phyloP scores from a whole-genome alignment of 2,797 vertebrate species.

The Acanthiza pusilla region DNA sequence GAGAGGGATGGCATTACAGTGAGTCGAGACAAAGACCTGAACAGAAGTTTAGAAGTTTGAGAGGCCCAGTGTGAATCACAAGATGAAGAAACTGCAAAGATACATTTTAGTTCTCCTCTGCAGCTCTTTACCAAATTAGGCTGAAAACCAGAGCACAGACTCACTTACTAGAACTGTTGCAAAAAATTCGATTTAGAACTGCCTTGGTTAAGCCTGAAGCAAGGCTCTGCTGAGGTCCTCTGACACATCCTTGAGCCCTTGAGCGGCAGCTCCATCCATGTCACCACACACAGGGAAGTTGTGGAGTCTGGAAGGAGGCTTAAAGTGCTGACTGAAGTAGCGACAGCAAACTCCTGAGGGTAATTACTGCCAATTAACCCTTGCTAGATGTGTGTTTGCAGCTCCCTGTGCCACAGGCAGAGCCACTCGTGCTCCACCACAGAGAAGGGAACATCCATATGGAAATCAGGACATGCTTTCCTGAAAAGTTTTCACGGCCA shows the following conservation, averaged over 20 bases:
- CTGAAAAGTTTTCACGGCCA: fast-evolving
- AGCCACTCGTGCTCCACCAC: background rate
- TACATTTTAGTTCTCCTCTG: background rate
- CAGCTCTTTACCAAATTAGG: background rate
- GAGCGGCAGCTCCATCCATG: fast-evolving
- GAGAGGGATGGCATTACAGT: background rate
- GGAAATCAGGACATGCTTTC: background rate
- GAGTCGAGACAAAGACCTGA: background rate
- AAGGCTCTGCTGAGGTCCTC: background rate
- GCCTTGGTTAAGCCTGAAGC: background rate
- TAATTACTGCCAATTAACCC: background rate
- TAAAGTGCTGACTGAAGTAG: background rate
- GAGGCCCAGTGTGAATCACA: background rate
- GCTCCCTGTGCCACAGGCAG: background rate
- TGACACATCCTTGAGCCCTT: background rate
- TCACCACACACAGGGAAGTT: background rate
- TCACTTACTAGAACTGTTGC: background rate
- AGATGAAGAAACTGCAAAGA: background rate
- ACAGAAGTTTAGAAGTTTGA: background rate
- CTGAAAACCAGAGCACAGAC: background rate
- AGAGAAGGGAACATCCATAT: background rate
- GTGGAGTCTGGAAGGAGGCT: background rate
- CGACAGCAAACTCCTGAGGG: fast-evolving
- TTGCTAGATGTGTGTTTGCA: background rate
- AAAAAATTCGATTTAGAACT: background rate